A percentile compares a stretch with the other conserved stretches of the same genome.
Evolutionary conservation across 2,888 invertebrate genomes (phyloP).

Genomic region (Meghimatium bilineatum): DNA sequence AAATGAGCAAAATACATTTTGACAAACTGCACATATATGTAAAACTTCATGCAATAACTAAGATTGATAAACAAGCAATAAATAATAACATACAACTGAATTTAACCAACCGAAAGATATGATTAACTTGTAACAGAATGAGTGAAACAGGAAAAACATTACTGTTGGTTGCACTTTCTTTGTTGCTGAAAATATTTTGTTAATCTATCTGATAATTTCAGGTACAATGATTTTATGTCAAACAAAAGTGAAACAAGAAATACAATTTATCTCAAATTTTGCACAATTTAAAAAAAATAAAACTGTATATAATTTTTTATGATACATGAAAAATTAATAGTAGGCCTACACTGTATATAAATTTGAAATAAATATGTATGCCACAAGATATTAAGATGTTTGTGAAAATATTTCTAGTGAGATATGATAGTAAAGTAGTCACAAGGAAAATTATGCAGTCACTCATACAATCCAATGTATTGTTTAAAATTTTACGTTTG

Average conservation of each 20-base stretch:
- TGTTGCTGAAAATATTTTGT: neutral
- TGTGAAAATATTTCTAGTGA: neutral
- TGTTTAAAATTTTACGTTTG: neutral
- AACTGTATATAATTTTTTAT: too few species aligned
- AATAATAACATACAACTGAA: neutral
- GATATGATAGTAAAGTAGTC: neutral
- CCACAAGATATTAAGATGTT: neutral
- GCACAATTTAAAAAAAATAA: too few species aligned
- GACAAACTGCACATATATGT: conserved; percentile 31
- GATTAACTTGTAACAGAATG: too few species aligned
- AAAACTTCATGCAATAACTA: conserved; percentile 38
- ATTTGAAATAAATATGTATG: neutral
- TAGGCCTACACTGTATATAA: too few species aligned
- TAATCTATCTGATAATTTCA: neutral
- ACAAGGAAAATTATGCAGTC: neutral
- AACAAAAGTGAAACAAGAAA: too few species aligned
- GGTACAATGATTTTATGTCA: too few species aligned
- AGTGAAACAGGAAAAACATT: neutral
- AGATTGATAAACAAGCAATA: conserved; percentile 20
- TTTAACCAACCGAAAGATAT: too few species aligned
- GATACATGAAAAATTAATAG: too few species aligned
- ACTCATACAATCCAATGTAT: neutral
- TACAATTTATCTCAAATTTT: too few species aligned
- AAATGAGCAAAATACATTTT: neutral
- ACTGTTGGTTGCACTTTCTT: neutral